Percentiles rank a stretch among this genome's conserved stretches.
Conservation (phyloP, 2,797 vertebrate genomes). For the Thaleichthys pacificus region DNA sequence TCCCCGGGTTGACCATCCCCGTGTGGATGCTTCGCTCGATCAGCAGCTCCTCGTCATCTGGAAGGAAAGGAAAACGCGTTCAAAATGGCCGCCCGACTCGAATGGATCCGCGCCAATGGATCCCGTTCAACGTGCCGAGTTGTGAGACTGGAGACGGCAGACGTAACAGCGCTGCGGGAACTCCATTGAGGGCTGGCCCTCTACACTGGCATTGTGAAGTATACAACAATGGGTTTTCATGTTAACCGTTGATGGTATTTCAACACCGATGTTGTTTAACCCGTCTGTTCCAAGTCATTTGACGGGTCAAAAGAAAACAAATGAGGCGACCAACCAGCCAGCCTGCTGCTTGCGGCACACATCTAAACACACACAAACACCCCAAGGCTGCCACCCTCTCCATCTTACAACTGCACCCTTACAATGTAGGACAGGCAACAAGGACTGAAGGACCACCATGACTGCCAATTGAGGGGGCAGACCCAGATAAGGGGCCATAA, state of each 20-base stretch:
- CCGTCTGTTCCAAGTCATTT: too few relatives aligned
- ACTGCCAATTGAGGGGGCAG: conserved; percentile 17
- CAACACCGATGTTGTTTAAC: too few relatives aligned
- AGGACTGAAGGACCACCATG: conserved; percentile 15
- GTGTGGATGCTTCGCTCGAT: conserved; percentile 86
- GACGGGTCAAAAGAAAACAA: neutral
- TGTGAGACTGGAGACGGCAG: too few relatives aligned
- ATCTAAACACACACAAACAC: conserved; percentile 1
- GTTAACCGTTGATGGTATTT: too few relatives aligned
- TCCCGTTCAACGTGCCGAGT: neutral
- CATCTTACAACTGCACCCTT: neutral
- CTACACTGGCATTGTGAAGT: too few relatives aligned
- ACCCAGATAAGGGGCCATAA: conserved; percentile 27
- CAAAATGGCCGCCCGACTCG: neutral
- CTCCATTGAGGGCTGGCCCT: too few relatives aligned
- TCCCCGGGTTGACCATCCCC: conserved; percentile 91
- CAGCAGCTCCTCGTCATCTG: conserved; percentile 76
- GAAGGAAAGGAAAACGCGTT: neutral
- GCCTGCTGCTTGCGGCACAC: neutral
- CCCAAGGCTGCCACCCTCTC: neutral
- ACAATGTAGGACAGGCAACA: neutral
- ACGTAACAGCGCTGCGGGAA: too few relatives aligned
- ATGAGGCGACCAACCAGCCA: neutral
- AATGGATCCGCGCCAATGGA: neutral
- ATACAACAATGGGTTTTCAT: too few relatives aligned